Conservation (phyloP, 1,140 invertebrate species). For the Nymphalis io region DNA sequence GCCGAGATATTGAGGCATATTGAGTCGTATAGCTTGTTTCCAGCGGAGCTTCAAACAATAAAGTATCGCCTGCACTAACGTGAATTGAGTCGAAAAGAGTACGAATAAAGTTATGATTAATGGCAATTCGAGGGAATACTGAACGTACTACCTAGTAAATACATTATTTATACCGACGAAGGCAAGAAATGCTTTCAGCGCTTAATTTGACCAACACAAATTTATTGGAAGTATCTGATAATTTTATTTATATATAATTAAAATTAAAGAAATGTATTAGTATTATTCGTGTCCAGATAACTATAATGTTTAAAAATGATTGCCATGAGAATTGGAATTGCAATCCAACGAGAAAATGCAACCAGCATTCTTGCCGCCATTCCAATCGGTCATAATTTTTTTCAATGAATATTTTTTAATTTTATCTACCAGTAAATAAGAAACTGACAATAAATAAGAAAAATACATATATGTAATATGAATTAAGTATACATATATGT, state of each 20-base stretch:
- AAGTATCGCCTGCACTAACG: background rate
- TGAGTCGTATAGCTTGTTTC: background rate
- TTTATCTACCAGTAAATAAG: too few species aligned
- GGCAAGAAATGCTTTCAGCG: background rate
- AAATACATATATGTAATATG: background rate
- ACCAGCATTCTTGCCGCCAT: too few species aligned
- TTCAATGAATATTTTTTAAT: too few species aligned
- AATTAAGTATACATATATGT: background rate
- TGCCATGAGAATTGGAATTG: too few species aligned
- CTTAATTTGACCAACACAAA: background rate
- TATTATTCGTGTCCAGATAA: too few species aligned
- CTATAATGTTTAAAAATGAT: too few species aligned
- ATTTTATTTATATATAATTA: too few species aligned
- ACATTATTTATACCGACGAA: slow-evolving; percentile 11
- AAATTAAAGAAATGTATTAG: too few species aligned
- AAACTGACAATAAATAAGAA: too few species aligned
- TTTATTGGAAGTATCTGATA: too few species aligned
- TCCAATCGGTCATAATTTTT: too few species aligned
- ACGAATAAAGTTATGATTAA: slow-evolving; percentile 7
- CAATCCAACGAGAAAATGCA: too few species aligned
- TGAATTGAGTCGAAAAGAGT: slow-evolving; percentile 4
- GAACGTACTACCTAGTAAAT: background rate
- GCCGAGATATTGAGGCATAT: background rate
- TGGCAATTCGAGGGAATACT: background rate
- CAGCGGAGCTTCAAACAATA: background rate